Percentiles rank a stretch among this genome's conserved stretches.
Evolutionary conservation across 2,888 invertebrate species (phyloP).

Genomic region (Meghimatium bilineatum): DNA sequence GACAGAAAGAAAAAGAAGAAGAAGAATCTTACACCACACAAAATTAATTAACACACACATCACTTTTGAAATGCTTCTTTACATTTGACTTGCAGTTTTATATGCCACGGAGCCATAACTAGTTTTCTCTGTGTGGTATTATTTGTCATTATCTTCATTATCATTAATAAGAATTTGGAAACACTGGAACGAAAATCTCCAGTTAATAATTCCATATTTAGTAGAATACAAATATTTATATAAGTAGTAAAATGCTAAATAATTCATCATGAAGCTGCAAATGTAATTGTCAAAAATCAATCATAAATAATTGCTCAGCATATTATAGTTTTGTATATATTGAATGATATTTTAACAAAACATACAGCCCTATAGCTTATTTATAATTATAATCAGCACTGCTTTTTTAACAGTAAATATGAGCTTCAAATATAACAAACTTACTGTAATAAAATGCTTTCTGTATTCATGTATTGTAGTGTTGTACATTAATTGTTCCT

Average conservation of each 20-base stretch:
- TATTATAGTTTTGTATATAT: neutral
- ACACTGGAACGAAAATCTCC: neutral
- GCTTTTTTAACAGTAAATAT: neutral
- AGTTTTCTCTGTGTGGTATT: neutral
- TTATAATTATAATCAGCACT: slow-evolving; percentile 1
- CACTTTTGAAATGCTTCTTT: neutral
- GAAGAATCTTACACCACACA: neutral
- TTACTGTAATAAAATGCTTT: too few species aligned
- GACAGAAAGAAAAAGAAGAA: too few species aligned
- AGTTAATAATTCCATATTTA: neutral
- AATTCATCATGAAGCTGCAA: neutral
- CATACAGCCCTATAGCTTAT: neutral
- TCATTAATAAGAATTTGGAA: neutral
- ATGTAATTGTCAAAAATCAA: neutral
- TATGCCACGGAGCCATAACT: neutral
- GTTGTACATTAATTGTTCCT: neutral
- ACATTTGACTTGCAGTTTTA: slow-evolving; percentile 13
- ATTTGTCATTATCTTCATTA: slow-evolving; percentile 26
- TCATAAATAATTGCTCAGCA: neutral
- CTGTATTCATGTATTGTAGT: neutral
- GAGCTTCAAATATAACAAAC: neutral
- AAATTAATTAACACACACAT: neutral
- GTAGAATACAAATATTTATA: neutral
- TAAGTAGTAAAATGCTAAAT: neutral
- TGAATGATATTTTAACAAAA: neutral